Conservation (phyloP, 2,888 invertebrate genomes). For the Melanophora roralis region DNA sequence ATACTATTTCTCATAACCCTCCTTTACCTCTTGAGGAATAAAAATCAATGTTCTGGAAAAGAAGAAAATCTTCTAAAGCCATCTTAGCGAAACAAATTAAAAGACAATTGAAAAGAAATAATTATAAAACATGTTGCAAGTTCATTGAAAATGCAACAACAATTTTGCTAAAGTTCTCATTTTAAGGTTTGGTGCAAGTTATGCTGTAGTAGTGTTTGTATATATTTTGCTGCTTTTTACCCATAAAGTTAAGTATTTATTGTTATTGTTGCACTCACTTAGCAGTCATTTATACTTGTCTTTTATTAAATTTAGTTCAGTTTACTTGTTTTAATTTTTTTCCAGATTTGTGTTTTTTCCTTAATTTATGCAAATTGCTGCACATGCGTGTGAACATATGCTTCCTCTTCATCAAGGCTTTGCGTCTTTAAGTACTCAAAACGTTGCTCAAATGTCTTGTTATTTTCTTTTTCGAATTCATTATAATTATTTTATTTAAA, state of each 20-base stretch:
- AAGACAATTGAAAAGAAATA: neutral
- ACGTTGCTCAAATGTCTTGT: neutral
- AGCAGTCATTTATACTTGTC: conserved; percentile 27
- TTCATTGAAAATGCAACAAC: conserved; percentile 50
- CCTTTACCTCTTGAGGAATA: conserved; percentile 8
- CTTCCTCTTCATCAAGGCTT: conserved; percentile 20
- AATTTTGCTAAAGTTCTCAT: conserved; percentile 26
- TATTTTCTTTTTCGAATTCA: conserved; percentile 10
- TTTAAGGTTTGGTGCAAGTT: neutral
- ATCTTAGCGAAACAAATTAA: conserved; percentile 23
- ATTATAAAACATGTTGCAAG: conserved; percentile 46
- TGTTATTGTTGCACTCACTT: conserved; percentile 22
- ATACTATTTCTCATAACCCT: too few relatives aligned
- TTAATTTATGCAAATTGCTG: conserved; percentile 65
- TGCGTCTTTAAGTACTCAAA: neutral
- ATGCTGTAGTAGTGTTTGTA: conserved; percentile 2
- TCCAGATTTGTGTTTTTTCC: neutral
- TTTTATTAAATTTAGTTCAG: conserved; percentile 11
- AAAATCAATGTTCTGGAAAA: neutral
- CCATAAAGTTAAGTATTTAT: conserved; percentile 24
- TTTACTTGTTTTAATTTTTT: conserved; percentile 30
- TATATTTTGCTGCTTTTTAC: conserved; percentile 1
- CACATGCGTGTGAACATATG: conserved; percentile 65
- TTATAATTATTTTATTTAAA: conserved; percentile 24
- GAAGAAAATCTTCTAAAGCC: conserved; percentile 22